Evolutionary conservation across 2,113 vertebrate genomes (phyloP).

Genomic region (Maccullochella peelii): DNA sequence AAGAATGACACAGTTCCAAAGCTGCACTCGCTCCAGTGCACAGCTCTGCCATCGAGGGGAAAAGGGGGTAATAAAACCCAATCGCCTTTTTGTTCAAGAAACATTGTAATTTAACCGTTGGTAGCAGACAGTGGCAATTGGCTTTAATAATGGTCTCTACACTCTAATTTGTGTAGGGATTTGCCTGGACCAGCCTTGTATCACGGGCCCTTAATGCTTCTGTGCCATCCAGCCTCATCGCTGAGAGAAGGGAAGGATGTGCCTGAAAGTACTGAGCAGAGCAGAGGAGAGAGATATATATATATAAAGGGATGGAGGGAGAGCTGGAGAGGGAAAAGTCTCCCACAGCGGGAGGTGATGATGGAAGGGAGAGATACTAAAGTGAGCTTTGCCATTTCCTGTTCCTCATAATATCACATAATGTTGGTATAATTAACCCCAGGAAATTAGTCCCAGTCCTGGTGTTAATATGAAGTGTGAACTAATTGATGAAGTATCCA

Average conservation of each 20-base stretch:
- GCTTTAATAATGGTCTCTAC: slow-evolving; percentile 77
- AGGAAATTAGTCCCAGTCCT: slow-evolving; percentile 67
- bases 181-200: slow-evolving; percentile 59
- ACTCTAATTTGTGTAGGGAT: slow-evolving; percentile 77
- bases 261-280: slow-evolving; percentile 19
- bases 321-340: slow-evolving; percentile 16
- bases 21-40: slow-evolving; percentile 7
- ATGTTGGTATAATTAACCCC: slow-evolving; percentile 69
- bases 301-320: slow-evolving; percentile 29
- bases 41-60: slow-evolving; percentile 41
- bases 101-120: slow-evolving; percentile 75
- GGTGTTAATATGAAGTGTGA: slow-evolving; percentile 58
- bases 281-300: neutral
- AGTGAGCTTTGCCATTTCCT: slow-evolving; percentile 55
- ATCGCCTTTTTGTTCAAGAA: slow-evolving; percentile 63
- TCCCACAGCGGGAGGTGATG: slow-evolving; percentile 46
- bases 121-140: slow-evolving; percentile 58
- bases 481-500: slow-evolving; percentile 60
- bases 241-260: slow-evolving; percentile 38
- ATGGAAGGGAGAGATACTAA: slow-evolving; percentile 50
- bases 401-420: slow-evolving; percentile 55
- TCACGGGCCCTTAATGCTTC: slow-evolving; percentile 65
- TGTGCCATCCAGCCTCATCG: slow-evolving; percentile 17
- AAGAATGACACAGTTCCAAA: slow-evolving; percentile 45
- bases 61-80: slow-evolving; percentile 50